Evolutionary conservation across 2,888 invertebrate species (phyloP), one percentile per base, ranked within the genome.

Genomic region (Acheta domesticus): DNA sequence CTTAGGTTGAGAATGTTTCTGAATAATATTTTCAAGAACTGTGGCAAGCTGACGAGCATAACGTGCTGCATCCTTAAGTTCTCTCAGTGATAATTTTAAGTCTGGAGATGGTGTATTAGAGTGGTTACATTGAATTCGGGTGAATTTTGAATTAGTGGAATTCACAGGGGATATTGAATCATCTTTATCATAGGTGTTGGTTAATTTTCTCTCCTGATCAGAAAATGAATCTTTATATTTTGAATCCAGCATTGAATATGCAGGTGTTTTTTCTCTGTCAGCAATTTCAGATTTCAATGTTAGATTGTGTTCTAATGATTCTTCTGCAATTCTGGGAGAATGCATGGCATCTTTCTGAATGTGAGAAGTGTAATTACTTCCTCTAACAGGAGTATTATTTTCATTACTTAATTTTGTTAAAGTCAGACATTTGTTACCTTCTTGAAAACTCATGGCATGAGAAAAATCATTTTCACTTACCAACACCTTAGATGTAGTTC

Each of bases 11-110:
- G 62, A 62, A n/a, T 62, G 62, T 62, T 62, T 62, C 16, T 62
- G 75, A 75, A 81, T 49, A 4, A 80, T 80, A 20, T n/a, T 19
- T 49, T 82, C 82, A 11, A 82, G 78, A 8, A 81, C 79, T 23
- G 49, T 36, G 36, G 80, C 80, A 49, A 82, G 77, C 12, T 79
- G 79, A 12, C 79, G 78, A 20, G 82, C 82, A 76, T 79, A 79
- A n/a, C 73, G 49, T 23, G 80, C 80, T 48, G 82, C 82, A 48
- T 81, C 79, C 75, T 78, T 78, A n/a, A 79, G 36, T 49, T 81
- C 81, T 23, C 21, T 20, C 14, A 78, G 77, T 16, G 79, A 78
- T 48, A 81, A 48, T 19, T 76, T 73, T 8, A 81, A 49, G 49
- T 80, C 79, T 8, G 78, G 77, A 11, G 74, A 76, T 48, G 77